phyloP scores from a whole-genome alignment of 2,888 invertebrate genomes.

The Agonopterix subpropinquella region DNA sequence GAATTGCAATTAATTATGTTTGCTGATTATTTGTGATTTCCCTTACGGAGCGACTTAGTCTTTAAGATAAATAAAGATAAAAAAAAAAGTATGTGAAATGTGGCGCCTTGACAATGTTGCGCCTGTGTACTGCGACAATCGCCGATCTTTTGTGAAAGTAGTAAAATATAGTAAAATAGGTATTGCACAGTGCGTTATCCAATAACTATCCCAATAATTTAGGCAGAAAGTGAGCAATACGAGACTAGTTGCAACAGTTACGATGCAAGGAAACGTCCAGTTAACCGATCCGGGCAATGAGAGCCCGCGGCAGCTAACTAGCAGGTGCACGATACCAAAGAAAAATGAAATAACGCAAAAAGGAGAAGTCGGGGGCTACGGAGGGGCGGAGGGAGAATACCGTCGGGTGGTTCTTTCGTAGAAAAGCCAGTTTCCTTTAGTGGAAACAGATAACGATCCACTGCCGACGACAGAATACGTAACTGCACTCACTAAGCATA shows the following conservation, averaged over 20 bases:
- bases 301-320: conserved; percentile 64
- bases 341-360: conserved; percentile 74
- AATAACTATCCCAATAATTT: too few species aligned
- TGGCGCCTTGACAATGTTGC: too few species aligned
- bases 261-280: conserved; percentile 32
- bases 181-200: too few species aligned
- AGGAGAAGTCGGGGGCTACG: conserved; percentile 52
- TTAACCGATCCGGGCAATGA: conserved; percentile 45
- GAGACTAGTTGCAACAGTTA: conserved; percentile 9
- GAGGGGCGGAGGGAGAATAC: conserved; percentile 37
- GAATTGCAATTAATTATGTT: too few species aligned
- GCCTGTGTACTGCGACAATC: too few species aligned
- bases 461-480: conserved; percentile 72
- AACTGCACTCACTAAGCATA: conserved; percentile 64
- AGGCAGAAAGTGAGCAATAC: too few species aligned
- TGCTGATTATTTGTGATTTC: too few species aligned
- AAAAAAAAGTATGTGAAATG: too few species aligned
- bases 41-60: too few species aligned
- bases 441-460: conserved; percentile 75
- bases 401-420: conserved; percentile 59
- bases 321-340: conserved; percentile 68
- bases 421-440: conserved; percentile 73
- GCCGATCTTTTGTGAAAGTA: too few species aligned
- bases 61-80: too few species aligned
- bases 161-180: too few species aligned